Base-by-base conservation (phyloP, 2,888 invertebrate genomes). In the Zygogramma bicolorata region DNA sequence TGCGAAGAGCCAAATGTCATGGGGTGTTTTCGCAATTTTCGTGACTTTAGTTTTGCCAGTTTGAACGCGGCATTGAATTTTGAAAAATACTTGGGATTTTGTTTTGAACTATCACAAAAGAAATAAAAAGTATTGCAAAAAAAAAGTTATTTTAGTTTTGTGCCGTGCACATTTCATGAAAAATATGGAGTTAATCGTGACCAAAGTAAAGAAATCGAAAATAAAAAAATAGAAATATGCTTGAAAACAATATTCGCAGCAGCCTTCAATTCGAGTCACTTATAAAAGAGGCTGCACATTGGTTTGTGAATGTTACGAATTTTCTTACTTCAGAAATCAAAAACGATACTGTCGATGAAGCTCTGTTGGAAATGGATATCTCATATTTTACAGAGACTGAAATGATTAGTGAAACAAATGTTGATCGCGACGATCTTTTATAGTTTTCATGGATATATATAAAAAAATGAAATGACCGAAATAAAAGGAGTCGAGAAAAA, bases 11-110 rank as follows among this genome's bases (percentile, higher is more conserved):
- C 3, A 27, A 40, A 67, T 58, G 13, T 4, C n/a, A 15, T 67
- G 67, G 67, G 58, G 58, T 3, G 8, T 67, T 2, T 67, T 67
- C 38, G 38, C 31, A 25, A 22, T 22, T 2, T 67, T 67, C 18
- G n/a, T n/a, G 53, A 65, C 42, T 65, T 65, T 53, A 65, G 65
- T n/a, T 67, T 67, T 31, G 58, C 67, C 2, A 67, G 13, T 58
- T 67, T 65, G 29, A 65, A 65, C 10, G 22, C 42, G 22, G 63
- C 65, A 10, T 65, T 27, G 20, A 65, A 65, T 7, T 5, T 65
- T 1, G 25, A 49, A 2, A 20, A 66, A 38, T 66, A 68, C 15
- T 13, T 67, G 3, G 18, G 18, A 25, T 4, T 67, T 38, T 66
- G 57, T 25, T 66, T 38, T 34, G 58, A 58, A 1, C 13, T 49